A percentile compares a stretch with the other conserved stretches of the same genome.
These are phyloP conservation scores for pig (Sus scrofa) DNA, from an alignment of 2,113 vertebrate species.

Conservation along the genomic window T2T-Sscrofa CM000819.6:84273501-84274000, in stretches of 20 bases:
- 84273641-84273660: neutral
- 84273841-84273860: neutral
- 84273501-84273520: neutral
- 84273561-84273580: neutral
- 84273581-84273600: neutral
- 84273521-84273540: neutral
- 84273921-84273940: neutral
- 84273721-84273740: neutral
- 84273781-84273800: neutral
- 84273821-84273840: neutral
- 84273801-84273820: neutral
- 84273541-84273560: neutral
- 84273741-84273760: neutral
- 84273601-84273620: neutral
- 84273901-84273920: slow-evolving; percentile 29
- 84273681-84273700: neutral
- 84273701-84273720: neutral
- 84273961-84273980: slow-evolving; percentile 58
- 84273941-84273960: neutral
- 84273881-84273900: neutral
- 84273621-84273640: neutral
- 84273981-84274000: slow-evolving; percentile 59
- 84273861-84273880: neutral
- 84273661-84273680: neutral
- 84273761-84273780: neutral